Base-by-base conservation (phyloP, 2,888 invertebrate species). In the Metacarcinus magister region DNA sequence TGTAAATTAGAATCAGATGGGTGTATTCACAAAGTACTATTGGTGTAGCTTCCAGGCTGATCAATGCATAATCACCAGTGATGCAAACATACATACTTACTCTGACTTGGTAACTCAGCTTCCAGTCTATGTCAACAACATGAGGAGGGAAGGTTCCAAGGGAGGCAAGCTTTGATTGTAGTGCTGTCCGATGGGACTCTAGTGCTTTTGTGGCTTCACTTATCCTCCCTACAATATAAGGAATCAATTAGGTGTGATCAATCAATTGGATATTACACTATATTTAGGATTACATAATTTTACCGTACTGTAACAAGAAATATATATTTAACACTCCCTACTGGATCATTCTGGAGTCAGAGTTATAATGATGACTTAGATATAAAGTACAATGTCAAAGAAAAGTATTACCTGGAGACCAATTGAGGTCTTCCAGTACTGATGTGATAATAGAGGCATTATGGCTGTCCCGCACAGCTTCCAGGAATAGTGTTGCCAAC, bases 61-160 rank as follows among this genome's bases (percentile, higher is more conserved):
- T 7, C 54, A 43, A 32, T 19, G 23, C 19, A 60, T 60, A 39
- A n/a, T 54, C 60, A 54, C 32, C 44, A 44, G 28, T 82, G n/a
- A 28, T 43, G 48, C 39, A 48, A 46, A 93, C n/a, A 44, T 32
- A 75, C 48, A 23, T 43, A 92, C 95, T 96, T 96, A 96, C 96
- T 67, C 95, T 94, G 19, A 96, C 95, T 46, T 82, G 93, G 92
- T 95, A 96, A 46, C 95, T 87, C 67, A 96, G 82, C 89, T 95
- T 96, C 96, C 96, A 96, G n/a, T 96, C 94, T 23, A 96, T 93
- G 82, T 95, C 95, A 60, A 95, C 92, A 28, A 96, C 75, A 8
- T 96, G 96, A 92, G 96, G 96, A 23, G 95, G 96, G 87, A 92
- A 94, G 3, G 94, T 94, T 28, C 95, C 95, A 46, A 75, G 44